phyloP scores from a whole-genome alignment of 2,113 vertebrate genomes.

The Pollimyrus isidori region DNA sequence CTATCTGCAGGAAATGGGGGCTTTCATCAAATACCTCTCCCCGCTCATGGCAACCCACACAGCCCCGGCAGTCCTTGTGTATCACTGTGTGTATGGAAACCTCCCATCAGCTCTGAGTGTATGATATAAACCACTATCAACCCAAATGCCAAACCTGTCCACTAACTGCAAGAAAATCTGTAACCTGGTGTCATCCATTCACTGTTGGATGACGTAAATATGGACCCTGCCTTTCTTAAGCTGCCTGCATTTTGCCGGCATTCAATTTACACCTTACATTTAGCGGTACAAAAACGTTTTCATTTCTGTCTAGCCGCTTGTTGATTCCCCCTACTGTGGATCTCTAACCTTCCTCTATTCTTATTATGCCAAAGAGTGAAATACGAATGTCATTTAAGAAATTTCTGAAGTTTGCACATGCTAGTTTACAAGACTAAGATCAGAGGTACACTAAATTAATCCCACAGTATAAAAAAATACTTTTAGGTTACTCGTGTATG shows the following conservation, averaged over 20 bases:
- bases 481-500: not conserved
- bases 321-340: not conserved
- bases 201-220: not conserved
- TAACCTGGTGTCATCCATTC: not conserved
- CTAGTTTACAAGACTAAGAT: not conserved
- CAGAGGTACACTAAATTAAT: not conserved
- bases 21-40: constrained; percentile 26
- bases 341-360: not conserved
- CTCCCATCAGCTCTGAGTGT: not conserved
- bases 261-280: not conserved
- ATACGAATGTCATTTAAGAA: not conserved
- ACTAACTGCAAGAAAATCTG: not conserved
- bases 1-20: constrained; percentile 31
- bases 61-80: not conserved
- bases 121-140: not conserved
- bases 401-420: not conserved
- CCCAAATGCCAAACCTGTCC: not conserved
- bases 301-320: not conserved
- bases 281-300: not conserved
- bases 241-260: not conserved
- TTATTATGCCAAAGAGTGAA: not conserved
- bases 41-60: not conserved
- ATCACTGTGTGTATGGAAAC: not conserved
- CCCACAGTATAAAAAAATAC: not conserved
- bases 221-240: not conserved